Evolutionary conservation across 35 echinoderm and acorn worm genomes (phyloP).

Genomic region (Ptychodera flava): DNA sequence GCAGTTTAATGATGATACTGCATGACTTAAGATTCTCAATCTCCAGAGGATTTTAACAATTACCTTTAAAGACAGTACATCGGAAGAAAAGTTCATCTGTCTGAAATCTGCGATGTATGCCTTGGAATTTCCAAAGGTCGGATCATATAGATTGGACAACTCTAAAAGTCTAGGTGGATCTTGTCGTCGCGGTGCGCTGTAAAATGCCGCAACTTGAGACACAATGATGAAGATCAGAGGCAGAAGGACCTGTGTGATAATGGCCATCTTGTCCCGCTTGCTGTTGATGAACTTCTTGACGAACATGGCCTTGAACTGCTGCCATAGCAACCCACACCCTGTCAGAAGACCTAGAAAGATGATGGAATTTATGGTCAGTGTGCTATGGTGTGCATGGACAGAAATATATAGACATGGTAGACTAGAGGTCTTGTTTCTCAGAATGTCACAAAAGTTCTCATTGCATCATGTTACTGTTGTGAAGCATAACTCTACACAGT

Average conservation of each 20-base stretch:
- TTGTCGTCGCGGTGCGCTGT: background rate
- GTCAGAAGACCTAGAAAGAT: background rate
- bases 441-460: too few relatives aligned
- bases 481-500: too few relatives aligned
- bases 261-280: slow-evolving; percentile 57
- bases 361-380: too few relatives aligned
- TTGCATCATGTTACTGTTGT: too few relatives aligned
- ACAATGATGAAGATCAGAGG: slow-evolving; percentile 78
- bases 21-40: too few relatives aligned
- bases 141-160: background rate
- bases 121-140: slow-evolving; percentile 4
- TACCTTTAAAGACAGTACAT: too few relatives aligned
- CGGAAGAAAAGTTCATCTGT: too few relatives aligned
- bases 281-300: slow-evolving; percentile 73
- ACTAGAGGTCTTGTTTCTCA: too few relatives aligned
- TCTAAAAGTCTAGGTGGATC: background rate
- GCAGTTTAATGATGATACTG: too few relatives aligned
- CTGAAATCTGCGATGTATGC: slow-evolving; percentile 61
- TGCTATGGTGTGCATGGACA: too few relatives aligned
- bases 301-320: slow-evolving; percentile 88
- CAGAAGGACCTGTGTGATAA: slow-evolving; percentile 70
- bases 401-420: too few relatives aligned
- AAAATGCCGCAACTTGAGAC: background rate
- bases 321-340: slow-evolving; percentile 51
- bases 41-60: too few relatives aligned